phyloP scores from a whole-genome alignment of 2,888 invertebrate genomes.

The Arge pagana region DNA sequence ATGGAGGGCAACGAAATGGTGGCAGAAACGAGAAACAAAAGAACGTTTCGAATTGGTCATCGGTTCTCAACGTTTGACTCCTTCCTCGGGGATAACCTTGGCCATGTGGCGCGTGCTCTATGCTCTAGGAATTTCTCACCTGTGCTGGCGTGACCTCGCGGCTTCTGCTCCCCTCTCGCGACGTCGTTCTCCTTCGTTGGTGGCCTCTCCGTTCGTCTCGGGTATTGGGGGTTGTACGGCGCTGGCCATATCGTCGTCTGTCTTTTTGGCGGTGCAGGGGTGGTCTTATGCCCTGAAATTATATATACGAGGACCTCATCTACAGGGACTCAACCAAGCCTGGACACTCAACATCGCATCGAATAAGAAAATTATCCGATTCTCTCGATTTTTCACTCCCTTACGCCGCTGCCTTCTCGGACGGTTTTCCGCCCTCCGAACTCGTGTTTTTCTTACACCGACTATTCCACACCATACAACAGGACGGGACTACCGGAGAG shows the following conservation, averaged over 20 bases:
- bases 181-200: constrained; percentile 50
- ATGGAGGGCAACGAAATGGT: too few relatives aligned
- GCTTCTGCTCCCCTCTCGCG: constrained; percentile 52
- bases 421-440: background rate
- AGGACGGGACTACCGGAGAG: too few relatives aligned
- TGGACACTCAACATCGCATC: background rate
- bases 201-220: constrained; percentile 55
- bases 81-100: too few relatives aligned
- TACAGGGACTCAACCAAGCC: constrained; percentile 26
- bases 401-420: background rate
- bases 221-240: constrained; percentile 52
- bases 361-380: too few relatives aligned
- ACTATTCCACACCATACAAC: constrained; percentile 49
- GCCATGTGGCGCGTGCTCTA: too few relatives aligned
- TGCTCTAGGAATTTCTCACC: too few relatives aligned
- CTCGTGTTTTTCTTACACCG: constrained; percentile 27
- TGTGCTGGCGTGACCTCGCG: constrained; percentile 47
- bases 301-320: constrained; percentile 40
- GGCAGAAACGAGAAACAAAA: too few relatives aligned
- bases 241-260: constrained; percentile 54
- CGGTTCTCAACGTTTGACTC: too few relatives aligned
- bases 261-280: constrained; percentile 48
- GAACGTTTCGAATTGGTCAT: too few relatives aligned
- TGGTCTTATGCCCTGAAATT: constrained; percentile 55
- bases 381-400: background rate